Conservation (phyloP, 92 coral and sea anemone genomes). For the Muricea muricata region DNA sequence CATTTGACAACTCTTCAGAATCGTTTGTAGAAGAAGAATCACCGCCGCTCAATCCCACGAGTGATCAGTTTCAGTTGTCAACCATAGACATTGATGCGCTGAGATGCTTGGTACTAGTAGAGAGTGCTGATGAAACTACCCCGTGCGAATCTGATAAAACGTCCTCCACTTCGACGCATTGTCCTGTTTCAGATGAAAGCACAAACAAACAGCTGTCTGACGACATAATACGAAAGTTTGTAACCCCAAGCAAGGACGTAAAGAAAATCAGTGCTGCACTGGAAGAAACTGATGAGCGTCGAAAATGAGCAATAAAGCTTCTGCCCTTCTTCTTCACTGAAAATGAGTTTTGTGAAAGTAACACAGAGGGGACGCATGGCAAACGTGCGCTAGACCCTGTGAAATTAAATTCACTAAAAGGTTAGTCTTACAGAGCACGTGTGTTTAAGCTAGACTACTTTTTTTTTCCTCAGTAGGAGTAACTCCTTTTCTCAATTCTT, state of each 20-base stretch:
- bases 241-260: not conserved
- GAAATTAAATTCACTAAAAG: conserved; percentile 13
- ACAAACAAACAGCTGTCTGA: not conserved
- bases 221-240: not conserved
- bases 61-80: not conserved
- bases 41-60: not conserved
- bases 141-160: not conserved
- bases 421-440: not conserved
- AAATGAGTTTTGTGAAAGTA: not conserved
- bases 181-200: not conserved
- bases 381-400: not conserved
- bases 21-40: not conserved
- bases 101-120: not conserved
- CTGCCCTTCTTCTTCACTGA: not conserved
- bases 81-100: not conserved
- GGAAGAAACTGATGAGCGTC: not conserved
- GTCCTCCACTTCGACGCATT: not conserved
- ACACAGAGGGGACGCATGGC: conserved; percentile 10
- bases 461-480: no score
- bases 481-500: no score
- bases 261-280: not conserved
- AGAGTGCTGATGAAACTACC: not conserved
- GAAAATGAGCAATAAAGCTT: not conserved
- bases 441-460: not conserved
- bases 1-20: not conserved